Conservation (phyloP, 2,113 vertebrate species). For the Mixornis gularis region DNA sequence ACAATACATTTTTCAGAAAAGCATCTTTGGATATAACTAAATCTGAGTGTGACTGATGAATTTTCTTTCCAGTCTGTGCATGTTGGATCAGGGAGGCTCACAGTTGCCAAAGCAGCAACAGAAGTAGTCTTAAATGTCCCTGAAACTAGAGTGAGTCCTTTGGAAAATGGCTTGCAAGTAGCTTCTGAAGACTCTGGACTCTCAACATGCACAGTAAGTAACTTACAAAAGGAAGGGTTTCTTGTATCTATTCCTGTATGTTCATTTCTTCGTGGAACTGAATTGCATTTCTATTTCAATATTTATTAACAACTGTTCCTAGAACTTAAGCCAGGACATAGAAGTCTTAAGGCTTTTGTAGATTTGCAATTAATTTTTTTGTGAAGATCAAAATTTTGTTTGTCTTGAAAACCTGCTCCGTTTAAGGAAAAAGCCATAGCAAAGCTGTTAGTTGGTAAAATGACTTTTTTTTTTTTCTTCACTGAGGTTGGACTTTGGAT, state of each 20-base stretch:
- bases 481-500: slow-evolving; percentile 96
- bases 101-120: slow-evolving; percentile 74
- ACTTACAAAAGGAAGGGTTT: background rate
- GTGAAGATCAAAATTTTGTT: background rate
- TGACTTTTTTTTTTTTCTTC: background rate
- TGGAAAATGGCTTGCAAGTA: slow-evolving; percentile 90
- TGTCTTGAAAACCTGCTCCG: background rate
- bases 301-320: background rate
- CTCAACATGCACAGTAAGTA: slow-evolving; percentile 88
- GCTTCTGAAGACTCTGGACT: slow-evolving; percentile 94
- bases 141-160: slow-evolving; percentile 86
- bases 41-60: background rate
- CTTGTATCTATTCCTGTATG: background rate
- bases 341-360: background rate
- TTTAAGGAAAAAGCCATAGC: background rate
- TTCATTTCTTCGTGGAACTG: background rate
- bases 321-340: background rate
- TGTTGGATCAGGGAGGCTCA: slow-evolving; percentile 59
- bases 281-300: background rate
- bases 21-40: background rate
- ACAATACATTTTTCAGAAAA: background rate
- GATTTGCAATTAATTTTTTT: background rate
- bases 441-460: background rate
- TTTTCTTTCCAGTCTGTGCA: background rate
- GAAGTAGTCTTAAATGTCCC: slow-evolving; percentile 89